Evolutionary conservation across 2,888 invertebrate genomes (phyloP).

Genomic region (Sinohyriopsis cumingii): DNA sequence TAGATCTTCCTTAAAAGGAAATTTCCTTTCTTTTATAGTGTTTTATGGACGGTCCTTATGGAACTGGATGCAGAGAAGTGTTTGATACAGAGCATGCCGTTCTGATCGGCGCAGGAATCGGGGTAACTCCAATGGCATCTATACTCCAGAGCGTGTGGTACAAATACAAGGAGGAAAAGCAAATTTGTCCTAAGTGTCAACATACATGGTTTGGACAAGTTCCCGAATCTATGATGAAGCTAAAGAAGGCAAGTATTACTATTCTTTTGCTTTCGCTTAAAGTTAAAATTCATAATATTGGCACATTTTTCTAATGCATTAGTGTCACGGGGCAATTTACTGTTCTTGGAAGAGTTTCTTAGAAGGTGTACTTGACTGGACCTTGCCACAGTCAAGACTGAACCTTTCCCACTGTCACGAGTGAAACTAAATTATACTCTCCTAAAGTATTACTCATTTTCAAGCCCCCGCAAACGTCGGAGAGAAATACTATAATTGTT

Average conservation of each 20-base stretch:
- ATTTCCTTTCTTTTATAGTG: slow-evolving; percentile 77
- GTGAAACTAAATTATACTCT: too few species aligned
- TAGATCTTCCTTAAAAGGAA: not conserved
- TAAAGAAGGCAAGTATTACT: slow-evolving; percentile 81
- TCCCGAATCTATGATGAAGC: slow-evolving; percentile 76
- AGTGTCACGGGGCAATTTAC: too few species aligned
- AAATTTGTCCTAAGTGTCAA: slow-evolving; percentile 88
- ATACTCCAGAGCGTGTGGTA: slow-evolving; percentile 95
- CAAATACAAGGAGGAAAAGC: slow-evolving; percentile 89
- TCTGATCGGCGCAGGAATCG: slow-evolving; percentile 94
- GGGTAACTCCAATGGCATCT: slow-evolving; percentile 96
- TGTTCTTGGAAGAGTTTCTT: too few species aligned
- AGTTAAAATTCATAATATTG: too few species aligned
- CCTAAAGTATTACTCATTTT: too few species aligned
- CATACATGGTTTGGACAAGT: slow-evolving; percentile 86
- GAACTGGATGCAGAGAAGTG: slow-evolving; percentile 94
- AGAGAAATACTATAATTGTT: too few species aligned
- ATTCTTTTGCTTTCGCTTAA: too few species aligned
- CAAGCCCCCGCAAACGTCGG: too few species aligned
- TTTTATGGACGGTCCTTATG: slow-evolving; percentile 95
- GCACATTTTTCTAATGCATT: too few species aligned
- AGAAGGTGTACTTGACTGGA: too few species aligned
- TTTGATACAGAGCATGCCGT: slow-evolving; percentile 96
- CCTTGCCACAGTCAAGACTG: too few species aligned
- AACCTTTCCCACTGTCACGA: too few species aligned